Conservation (phyloP, 2,797 vertebrate genomes). For the Lutjanus argentimaculatus region DNA sequence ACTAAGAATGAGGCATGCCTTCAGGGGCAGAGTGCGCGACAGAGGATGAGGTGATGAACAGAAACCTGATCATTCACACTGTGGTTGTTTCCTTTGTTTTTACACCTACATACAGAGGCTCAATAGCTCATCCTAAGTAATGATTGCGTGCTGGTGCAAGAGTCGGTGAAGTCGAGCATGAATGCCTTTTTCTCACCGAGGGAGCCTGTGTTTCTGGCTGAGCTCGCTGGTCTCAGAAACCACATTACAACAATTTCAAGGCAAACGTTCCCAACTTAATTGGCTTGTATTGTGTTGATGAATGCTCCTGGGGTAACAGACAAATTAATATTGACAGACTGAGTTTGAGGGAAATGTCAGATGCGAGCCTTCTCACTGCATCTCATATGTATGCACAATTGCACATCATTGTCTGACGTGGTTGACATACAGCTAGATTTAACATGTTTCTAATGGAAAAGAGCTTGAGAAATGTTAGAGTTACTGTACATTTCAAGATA, state of each 20-base stretch:
- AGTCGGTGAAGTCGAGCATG: slow-evolving; percentile 26
- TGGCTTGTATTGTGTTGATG: slow-evolving; percentile 7
- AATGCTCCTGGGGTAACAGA: background rate
- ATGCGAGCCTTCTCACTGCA: background rate
- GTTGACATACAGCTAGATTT: background rate
- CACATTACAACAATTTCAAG: slow-evolving; percentile 14
- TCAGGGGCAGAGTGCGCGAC: background rate
- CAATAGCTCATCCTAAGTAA: slow-evolving; percentile 45
- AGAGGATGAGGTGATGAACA: slow-evolving; percentile 6
- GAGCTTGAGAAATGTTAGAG: background rate
- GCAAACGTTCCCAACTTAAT: slow-evolving; percentile 12
- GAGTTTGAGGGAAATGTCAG: slow-evolving; percentile 29
- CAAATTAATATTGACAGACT: slow-evolving; percentile 18
- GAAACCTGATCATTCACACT: slow-evolving; percentile 10
- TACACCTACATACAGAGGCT: slow-evolving; percentile 26
- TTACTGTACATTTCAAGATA: background rate
- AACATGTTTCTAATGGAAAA: background rate
- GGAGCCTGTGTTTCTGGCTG: slow-evolving; percentile 4
- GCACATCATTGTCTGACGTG: background rate
- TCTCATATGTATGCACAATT: background rate
- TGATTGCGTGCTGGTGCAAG: slow-evolving; percentile 35
- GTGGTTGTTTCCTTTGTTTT: slow-evolving; percentile 26
- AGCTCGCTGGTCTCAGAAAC: background rate
- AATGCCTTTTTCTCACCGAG: slow-evolving; percentile 11
- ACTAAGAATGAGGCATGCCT: background rate